Percentiles rank a stretch among this genome's conserved stretches.
Conservation (phyloP, 2,888 invertebrate species). For the Volucella zonaria region DNA sequence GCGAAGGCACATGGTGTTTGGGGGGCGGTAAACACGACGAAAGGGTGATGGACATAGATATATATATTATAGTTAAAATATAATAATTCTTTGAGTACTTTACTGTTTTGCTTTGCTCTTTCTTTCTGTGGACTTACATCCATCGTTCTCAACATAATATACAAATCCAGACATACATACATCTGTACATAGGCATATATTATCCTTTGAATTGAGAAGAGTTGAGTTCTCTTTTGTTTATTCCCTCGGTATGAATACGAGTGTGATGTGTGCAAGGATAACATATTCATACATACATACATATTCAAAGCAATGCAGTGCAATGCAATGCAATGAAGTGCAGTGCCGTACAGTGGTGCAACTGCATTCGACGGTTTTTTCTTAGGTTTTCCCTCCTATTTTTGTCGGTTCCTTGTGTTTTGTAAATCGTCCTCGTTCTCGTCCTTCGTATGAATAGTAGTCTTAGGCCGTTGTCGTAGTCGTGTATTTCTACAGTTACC, state of each 20-base stretch:
- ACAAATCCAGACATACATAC: neutral
- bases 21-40: neutral
- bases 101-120: neutral
- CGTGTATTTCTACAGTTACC: neutral
- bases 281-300: no score
- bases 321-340: neutral
- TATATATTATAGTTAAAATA: constrained; percentile 32
- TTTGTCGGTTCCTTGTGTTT: constrained; percentile 7
- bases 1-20: no score
- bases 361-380: constrained; percentile 54
- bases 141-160: neutral
- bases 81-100: constrained; percentile 35
- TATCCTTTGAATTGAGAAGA: constrained; percentile 49
- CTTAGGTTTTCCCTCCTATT: constrained; percentile 40
- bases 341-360: constrained; percentile 38
- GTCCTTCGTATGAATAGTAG: constrained; percentile 2
- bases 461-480: neutral
- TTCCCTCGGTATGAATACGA: constrained; percentile 21
- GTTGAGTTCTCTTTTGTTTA: constrained; percentile 44
- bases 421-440: constrained; percentile 37
- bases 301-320: no score
- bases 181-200: neutral
- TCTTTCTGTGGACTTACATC: constrained; percentile 26
- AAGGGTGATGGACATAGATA: constrained; percentile 7
- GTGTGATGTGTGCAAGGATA: no score